Evolutionary conservation across 2,113 vertebrate genomes (phyloP).

Genomic region (Grammatotria lemairii): DNA sequence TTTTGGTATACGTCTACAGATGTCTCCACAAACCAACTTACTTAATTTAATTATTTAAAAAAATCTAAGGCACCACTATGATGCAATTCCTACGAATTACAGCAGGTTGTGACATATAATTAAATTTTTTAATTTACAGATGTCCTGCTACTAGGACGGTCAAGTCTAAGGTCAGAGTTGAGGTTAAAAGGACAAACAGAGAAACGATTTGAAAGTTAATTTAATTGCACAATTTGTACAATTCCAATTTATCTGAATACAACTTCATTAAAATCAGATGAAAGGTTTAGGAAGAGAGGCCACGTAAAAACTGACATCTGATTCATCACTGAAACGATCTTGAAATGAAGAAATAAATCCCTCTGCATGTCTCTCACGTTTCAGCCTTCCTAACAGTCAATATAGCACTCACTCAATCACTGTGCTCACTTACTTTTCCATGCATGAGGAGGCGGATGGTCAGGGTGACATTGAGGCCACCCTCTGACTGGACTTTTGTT

Average conservation of each 20-base stretch:
- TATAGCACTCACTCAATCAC: not conserved
- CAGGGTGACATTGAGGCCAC: slow-evolving; percentile 94
- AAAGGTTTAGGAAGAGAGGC: not conserved
- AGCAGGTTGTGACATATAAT: not conserved
- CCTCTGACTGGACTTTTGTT: slow-evolving; percentile 90
- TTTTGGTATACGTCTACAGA: not conserved
- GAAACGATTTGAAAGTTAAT: not conserved
- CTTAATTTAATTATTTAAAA: not conserved
- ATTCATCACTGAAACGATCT: not conserved
- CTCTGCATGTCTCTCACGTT: not conserved
- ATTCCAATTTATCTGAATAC: not conserved
- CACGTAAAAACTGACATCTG: not conserved
- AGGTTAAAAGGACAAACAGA: fast-evolving
- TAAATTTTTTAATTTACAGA: fast-evolving
- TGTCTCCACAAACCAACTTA: not conserved
- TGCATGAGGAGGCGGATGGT: slow-evolving; percentile 99
- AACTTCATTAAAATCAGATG: not conserved
- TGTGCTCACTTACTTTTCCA: slow-evolving; percentile 81
- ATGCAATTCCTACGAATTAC: fast-evolving
- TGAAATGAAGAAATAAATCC: not conserved
- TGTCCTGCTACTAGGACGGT: not conserved
- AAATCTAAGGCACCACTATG: not conserved
- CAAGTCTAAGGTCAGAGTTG: not conserved
- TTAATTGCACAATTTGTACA: not conserved
- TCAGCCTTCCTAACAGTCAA: not conserved